These are phyloP conservation scores for Halcyon chelicuti DNA, from an alignment of 2,797 vertebrate species.

Conservation along the genomic window DNA sequence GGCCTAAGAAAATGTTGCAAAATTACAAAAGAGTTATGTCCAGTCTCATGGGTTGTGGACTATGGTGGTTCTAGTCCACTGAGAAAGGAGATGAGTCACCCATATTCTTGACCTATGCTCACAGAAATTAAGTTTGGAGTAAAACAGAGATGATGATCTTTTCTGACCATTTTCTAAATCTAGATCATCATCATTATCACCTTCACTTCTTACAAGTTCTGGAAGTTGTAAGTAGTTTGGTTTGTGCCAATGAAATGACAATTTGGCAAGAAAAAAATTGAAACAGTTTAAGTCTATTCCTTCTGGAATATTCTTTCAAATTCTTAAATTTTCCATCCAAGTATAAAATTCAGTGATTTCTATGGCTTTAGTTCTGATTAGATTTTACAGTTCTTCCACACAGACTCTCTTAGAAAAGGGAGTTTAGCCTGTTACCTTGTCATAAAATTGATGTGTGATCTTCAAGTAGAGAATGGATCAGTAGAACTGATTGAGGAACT, in stretches of 20 bases:
- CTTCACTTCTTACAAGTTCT: background rate
- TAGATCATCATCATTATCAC: background rate
- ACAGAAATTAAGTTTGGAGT: background rate
- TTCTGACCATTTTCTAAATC: background rate
- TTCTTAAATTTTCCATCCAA: background rate
- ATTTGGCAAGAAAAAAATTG: background rate
- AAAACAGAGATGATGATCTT: background rate
- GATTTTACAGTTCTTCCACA: background rate
- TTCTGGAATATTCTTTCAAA: background rate
- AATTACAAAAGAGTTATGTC: background rate
- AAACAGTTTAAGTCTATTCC: background rate
- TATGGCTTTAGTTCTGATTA: background rate
- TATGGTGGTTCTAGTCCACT: background rate
- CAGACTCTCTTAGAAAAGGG: background rate
- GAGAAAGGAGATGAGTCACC: background rate
- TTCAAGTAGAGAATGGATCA: slow-evolving; percentile 9
- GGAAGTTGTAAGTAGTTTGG: no score
- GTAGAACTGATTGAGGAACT: slow-evolving; percentile 17
- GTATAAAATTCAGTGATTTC: background rate
- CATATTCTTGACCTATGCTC: background rate
- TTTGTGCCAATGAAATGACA: background rate
- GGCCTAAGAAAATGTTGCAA: background rate
- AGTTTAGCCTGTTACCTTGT: background rate
- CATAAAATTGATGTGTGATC: slow-evolving; percentile 33
- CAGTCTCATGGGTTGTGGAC: background rate